Base-by-base conservation (phyloP, 2,888 invertebrate genomes). In the Bugulina stolonifera region DNA sequence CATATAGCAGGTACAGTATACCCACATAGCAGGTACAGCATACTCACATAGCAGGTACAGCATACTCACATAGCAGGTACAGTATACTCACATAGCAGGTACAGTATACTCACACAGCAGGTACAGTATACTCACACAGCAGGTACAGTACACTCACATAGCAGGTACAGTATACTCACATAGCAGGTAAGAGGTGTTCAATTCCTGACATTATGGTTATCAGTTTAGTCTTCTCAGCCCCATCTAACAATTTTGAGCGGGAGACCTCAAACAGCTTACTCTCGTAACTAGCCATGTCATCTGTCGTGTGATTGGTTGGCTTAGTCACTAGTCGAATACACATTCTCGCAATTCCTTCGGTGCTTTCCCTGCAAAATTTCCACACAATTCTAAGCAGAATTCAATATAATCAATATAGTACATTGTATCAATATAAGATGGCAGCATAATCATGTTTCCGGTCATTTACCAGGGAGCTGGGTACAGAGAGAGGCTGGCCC, bases 181-280 rank as follows among this genome's bases (percentile, higher is more conserved):
- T 64, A 10, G 64, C 64, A 32, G 64, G 64, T 32, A 27, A 5
- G 29, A 64, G 32, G 32, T 64, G 64, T 14, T 64, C 32, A 10
- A 64, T 25, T 2, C 32, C 32, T 29, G 64, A 64, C 64, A 64
- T 29, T 27, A 64, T 64, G n/a, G 27, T 32, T 14, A 64, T 64
- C 3, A 64, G 64, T 34, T 64, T 64, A 32, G 64, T 64, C n/a
- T 32, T 64, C 10, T 22, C 64, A 32, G 64, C 27, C 14, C 64
- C 64, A 32, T 64, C 64, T 3, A 64, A 32, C 18, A 64, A 32
- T 14, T 22, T 64, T 14, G 64, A 32, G 3, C 32, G 25, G 32
- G 27, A 32, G 5, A 64, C 64, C 32, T 64, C 64, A 64, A 64
- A 64, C 34, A 64, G 32, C 64, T 64, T 64, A n/a, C 27, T 64